Base-by-base conservation (phyloP, 2,888 invertebrate genomes). In the Acronicta leporina region DNA sequence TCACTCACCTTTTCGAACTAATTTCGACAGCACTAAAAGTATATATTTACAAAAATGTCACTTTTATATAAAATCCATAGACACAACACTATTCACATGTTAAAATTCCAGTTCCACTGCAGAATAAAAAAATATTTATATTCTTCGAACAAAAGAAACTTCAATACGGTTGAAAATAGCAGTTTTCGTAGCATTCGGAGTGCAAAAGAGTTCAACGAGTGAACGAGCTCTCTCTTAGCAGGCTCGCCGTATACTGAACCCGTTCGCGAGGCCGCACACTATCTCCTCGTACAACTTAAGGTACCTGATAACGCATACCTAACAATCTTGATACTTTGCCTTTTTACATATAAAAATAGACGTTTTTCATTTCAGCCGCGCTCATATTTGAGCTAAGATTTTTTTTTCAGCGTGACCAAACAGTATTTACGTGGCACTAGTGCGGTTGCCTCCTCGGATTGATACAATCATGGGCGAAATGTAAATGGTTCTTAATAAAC, bases 401-500 rank as follows among this genome's bases (percentile, higher is more conserved):
- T 59, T 46, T 60, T 83, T 82, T 84, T 82, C 77, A 73, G 73
- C 73, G 62, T 57, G 67, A 68, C 65, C 75, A 59, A 75, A 71
- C 59, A 79, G 78, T 82, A 82, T 85, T 83, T 84, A 79, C 70
- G 75, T 60, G 63, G 76, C 72, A 72, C 78, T 45, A 55, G 67
- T 73, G 71, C 79, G 75, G 81, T 79, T 77, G 78, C 79, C 79
- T 83, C 79, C 80, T 80, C 75, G 77, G 87, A 92, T 91, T 90
- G 91, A 91, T 92, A 91, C 87, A 92, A 92, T 92, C 92, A 88
- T 88, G 89, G 65, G 87, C 83, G 88, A 91, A 91, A 90, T 90
- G 88, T 89, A 90, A 92, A 92, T 92, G 88, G 90, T 89, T 87
- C 84, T 88, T 91, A 91, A 91, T 92, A 92, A 90, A 91, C 80